Conservation (phyloP, 1,140 invertebrate genomes). For the Calephelis virginiensis region DNA sequence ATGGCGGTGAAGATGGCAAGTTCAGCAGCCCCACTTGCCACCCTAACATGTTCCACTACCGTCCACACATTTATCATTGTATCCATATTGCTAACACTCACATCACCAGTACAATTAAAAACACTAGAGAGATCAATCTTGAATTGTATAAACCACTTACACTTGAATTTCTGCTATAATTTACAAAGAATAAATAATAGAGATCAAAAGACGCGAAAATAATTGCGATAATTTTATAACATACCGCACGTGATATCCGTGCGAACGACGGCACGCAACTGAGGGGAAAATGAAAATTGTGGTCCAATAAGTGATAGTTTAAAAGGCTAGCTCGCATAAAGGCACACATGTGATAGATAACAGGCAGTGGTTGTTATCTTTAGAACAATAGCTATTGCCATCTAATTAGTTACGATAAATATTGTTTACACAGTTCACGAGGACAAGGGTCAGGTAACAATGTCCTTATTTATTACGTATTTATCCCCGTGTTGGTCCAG, state of each 20-base stretch:
- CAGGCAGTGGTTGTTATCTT: conserved; percentile 30
- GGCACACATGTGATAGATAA: conserved; percentile 47
- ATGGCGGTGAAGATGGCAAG: conserved; percentile 73
- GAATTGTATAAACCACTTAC: conserved; percentile 8
- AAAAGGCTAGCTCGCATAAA: background rate
- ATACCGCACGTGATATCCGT: background rate
- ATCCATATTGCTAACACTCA: conserved; percentile 53
- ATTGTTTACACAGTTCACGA: conserved; percentile 17
- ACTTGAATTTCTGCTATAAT: background rate
- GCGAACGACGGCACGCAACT: background rate
- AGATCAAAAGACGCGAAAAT: background rate
- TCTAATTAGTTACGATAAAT: conserved; percentile 41
- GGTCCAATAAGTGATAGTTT: background rate
- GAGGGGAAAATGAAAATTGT: conserved; percentile 2
- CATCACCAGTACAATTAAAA: conserved; percentile 59
- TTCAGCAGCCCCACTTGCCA: conserved; percentile 68
- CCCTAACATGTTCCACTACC: conserved; percentile 62
- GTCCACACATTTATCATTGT: conserved; percentile 65
- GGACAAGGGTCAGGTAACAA: background rate
- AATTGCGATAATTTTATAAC: background rate
- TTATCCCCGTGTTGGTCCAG: too few species aligned
- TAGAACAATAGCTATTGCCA: conserved; percentile 50
- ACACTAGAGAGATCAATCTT: conserved; percentile 29
- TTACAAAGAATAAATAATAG: too few species aligned
- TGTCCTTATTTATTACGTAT: too few species aligned